These are phyloP conservation scores for Poecilia picta DNA, from an alignment of 2,797 vertebrate genomes.

Conservation along the genomic window DNA sequence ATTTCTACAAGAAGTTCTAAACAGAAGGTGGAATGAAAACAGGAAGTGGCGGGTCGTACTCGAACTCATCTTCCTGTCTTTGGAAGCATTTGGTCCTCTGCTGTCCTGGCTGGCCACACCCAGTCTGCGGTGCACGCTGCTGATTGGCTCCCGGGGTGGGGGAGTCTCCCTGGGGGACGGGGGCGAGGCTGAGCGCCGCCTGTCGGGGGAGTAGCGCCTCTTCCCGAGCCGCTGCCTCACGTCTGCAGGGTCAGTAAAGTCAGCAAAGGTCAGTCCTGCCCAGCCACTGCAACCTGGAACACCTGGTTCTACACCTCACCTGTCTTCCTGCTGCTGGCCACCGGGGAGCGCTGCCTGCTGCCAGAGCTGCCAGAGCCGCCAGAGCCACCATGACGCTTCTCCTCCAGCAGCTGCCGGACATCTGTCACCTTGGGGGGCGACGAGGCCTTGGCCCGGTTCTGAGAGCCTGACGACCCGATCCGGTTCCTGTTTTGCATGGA, in stretches of 20 bases:
- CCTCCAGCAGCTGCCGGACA: slow-evolving; percentile 91
- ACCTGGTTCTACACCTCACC: slow-evolving; percentile 73
- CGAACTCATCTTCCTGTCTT: slow-evolving; percentile 91
- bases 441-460: slow-evolving; percentile 82
- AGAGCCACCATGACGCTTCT: slow-evolving; percentile 87
- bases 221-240: slow-evolving; percentile 94
- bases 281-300: no score
- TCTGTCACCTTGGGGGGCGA: slow-evolving; percentile 87
- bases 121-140: slow-evolving; percentile 92
- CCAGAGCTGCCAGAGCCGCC: slow-evolving; percentile 67
- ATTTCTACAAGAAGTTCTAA: not conserved
- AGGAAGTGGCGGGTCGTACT: not conserved
- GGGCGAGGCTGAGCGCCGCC: slow-evolving; percentile 78
- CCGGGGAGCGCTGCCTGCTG: slow-evolving; percentile 69
- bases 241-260: slow-evolving; percentile 75
- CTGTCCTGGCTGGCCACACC: slow-evolving; percentile 87
- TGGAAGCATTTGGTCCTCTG: slow-evolving; percentile 81
- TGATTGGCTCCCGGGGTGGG: slow-evolving; percentile 85
- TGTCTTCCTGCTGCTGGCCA: slow-evolving; percentile 79
- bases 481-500: slow-evolving; percentile 81
- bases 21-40: not conserved
- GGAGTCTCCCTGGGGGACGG: slow-evolving; percentile 68
- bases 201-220: slow-evolving; percentile 89
- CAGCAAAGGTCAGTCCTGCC: not conserved
- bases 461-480: slow-evolving; percentile 83